These are phyloP conservation scores for Squalus acanthias DNA, from an alignment of 2,797 vertebrate genomes.

Conservation along the genomic window DNA sequence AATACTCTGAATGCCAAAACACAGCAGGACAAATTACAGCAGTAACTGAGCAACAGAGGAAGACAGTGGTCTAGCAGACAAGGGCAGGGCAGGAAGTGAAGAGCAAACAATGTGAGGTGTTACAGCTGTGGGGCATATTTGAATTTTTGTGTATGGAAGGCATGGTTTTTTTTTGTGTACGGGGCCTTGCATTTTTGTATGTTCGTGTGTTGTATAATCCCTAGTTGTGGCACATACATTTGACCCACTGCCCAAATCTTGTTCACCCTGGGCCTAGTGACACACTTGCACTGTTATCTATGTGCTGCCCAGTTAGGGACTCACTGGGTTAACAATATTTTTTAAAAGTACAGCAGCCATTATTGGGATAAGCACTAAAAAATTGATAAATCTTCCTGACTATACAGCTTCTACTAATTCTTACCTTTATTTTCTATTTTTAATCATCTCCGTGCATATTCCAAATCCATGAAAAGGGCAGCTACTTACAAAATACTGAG, in stretches of 20 bases:
- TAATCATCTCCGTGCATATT: not conserved
- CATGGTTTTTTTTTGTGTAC: not conserved
- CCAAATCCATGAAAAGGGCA: not conserved
- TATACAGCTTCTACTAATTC: not conserved
- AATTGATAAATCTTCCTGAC: not conserved
- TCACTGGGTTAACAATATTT: not conserved
- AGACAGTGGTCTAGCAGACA: not conserved
- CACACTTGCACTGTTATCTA: not conserved
- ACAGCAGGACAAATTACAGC: not conserved
- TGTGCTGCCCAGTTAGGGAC: not conserved
- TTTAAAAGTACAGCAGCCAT: not conserved
- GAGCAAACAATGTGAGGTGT: not conserved
- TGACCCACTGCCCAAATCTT: not conserved
- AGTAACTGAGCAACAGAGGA: too few relatives aligned
- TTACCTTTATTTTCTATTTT: too few relatives aligned
- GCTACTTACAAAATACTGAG: not conserved
- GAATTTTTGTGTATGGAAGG: not conserved
- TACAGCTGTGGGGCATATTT: not conserved
- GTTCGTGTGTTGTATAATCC: too few relatives aligned
- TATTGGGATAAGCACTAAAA: not conserved
- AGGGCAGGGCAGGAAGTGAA: not conserved
- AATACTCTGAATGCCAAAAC: too few relatives aligned
- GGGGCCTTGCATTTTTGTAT: not conserved
- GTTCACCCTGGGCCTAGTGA: not conserved
- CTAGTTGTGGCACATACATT: not conserved